These are phyloP conservation scores for Zaprionus vittiger DNA, from an alignment of 1,140 invertebrate species.

Conservation along the genomic window DNA sequence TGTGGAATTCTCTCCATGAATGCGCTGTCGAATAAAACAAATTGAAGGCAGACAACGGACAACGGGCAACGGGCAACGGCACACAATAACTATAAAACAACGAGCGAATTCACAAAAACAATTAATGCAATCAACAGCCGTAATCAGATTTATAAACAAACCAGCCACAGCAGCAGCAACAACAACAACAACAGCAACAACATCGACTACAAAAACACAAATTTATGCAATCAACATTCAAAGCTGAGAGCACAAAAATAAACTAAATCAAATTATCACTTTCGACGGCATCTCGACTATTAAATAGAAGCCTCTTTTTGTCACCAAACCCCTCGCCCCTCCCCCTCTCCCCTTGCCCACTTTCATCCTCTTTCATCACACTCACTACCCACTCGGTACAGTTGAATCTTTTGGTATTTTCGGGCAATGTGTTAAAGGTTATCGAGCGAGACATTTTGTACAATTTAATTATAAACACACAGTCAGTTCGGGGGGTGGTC, in stretches of 20 bases:
- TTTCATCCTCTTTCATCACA: not conserved
- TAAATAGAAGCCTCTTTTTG: slow-evolving; percentile 5
- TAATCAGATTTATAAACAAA: slow-evolving; percentile 51
- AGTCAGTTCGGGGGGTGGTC: not conserved
- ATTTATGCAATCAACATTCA: slow-evolving; percentile 33
- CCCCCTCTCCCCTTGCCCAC: not conserved
- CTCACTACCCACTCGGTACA: not conserved
- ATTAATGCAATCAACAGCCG: slow-evolving; percentile 61
- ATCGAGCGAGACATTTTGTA: not conserved
- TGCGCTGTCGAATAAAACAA: slow-evolving; percentile 17
- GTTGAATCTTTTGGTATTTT: not conserved
- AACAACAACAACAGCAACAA: not conserved
- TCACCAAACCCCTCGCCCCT: not conserved
- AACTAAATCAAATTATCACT: slow-evolving; percentile 53
- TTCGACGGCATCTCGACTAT: slow-evolving; percentile 10
- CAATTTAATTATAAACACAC: slow-evolving; percentile 1
- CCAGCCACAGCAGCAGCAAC: slow-evolving; percentile 9
- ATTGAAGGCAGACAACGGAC: slow-evolving; percentile 23
- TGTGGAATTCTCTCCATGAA: not conserved
- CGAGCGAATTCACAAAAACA: slow-evolving; percentile 42
- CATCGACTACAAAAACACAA: slow-evolving; percentile 10
- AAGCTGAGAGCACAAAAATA: slow-evolving; percentile 17
- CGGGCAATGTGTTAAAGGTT: slow-evolving; percentile 6
- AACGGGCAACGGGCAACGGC: not conserved
- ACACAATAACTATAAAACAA: slow-evolving; percentile 23